Base-by-base conservation (phyloP, 2,113 vertebrate species). In the Conger conger region DNA sequence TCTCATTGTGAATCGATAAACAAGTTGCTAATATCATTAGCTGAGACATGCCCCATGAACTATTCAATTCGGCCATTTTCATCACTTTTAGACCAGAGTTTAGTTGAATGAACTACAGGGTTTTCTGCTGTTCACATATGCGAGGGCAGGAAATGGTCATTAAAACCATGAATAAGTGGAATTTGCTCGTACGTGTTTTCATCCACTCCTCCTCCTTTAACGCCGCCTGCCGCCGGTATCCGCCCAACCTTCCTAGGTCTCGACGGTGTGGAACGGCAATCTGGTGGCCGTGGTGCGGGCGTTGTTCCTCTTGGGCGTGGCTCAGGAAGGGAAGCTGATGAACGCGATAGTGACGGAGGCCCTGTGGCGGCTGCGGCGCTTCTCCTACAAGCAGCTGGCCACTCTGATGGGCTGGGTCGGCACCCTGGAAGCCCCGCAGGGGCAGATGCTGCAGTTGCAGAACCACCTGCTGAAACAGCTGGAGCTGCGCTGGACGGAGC, bases 401-500 rank as follows among this genome's bases (percentile, higher is more conserved):
- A 91, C 82, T 30, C 90, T 99, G 92, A 91, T 89, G 0, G 92
- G 96, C 54, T 91, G 93, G 93, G 91, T 93, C 86, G 42, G 87
- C 85, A 0, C 84, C 63, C n/a, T 89, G 80, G 80, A 90, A 92
- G 91, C 83, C 82, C 84, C 82, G 0, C 82, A 86, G 53, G 94
- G 89, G 0, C 38, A 81, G 20, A 88, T 35, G 0, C 86, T 99
- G 27, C 90, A 96, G 23, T 85, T 99, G 27, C 90, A 96, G 23
- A 85, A 73, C 0, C 92, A 96, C 5, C 87, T 96, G 35, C 37
- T 98, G 7, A 93, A 95, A 88, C 96, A 97, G 30, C 93, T 99
- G 84, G 97, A 99, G 87, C 93, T 98, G 83, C 96, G 98, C 37
- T 99, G 97, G 98, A 94, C 95, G 0, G 97, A 99, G 91, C 95